A percentile compares a stretch with the other conserved stretches of the same genome.
phyloP scores from a whole-genome alignment of 2,888 invertebrate genomes.

The Cosmia trapezina region DNA sequence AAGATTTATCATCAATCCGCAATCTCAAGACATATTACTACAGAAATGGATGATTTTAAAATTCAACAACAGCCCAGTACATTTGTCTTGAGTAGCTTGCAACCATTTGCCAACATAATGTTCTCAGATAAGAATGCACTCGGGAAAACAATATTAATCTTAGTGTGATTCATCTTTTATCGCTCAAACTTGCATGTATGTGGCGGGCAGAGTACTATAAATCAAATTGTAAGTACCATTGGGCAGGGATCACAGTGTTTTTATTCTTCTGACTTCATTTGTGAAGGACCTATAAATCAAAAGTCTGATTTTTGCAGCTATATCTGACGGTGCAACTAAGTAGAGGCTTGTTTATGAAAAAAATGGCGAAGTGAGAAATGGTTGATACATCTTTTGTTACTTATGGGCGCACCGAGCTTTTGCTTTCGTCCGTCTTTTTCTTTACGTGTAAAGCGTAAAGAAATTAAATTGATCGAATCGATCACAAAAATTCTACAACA shows the following conservation, averaged over 20 bases:
- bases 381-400: no score
- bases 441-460: no score
- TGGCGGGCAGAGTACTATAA: slow-evolving; percentile 76
- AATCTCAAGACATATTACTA: slow-evolving; percentile 53
- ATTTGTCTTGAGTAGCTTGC: slow-evolving; percentile 74
- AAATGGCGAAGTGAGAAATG: no score
- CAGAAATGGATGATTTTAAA: slow-evolving; percentile 58
- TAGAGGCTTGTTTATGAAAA: neutral
- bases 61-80: slow-evolving; percentile 59
- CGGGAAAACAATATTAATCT: slow-evolving; percentile 83
- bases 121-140: slow-evolving; percentile 77
- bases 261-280: slow-evolving; percentile 48
- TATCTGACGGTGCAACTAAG: slow-evolving; percentile 17
- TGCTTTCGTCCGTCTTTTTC: no score
- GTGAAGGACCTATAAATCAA: slow-evolving; percentile 55
- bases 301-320: slow-evolving; percentile 48
- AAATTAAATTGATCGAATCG: no score
- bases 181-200: slow-evolving; percentile 81
- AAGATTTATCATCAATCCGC: slow-evolving; percentile 51
- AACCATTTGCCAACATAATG: slow-evolving; percentile 85
- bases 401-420: no score
- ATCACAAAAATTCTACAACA: no score
- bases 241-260: slow-evolving; percentile 66
- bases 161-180: slow-evolving; percentile 84
- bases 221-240: slow-evolving; percentile 76